Evolutionary conservation across 2,797 vertebrate genomes (phyloP), one percentile per base, ranked within the genome.

Genomic region (Amazona ochrocephala): DNA sequence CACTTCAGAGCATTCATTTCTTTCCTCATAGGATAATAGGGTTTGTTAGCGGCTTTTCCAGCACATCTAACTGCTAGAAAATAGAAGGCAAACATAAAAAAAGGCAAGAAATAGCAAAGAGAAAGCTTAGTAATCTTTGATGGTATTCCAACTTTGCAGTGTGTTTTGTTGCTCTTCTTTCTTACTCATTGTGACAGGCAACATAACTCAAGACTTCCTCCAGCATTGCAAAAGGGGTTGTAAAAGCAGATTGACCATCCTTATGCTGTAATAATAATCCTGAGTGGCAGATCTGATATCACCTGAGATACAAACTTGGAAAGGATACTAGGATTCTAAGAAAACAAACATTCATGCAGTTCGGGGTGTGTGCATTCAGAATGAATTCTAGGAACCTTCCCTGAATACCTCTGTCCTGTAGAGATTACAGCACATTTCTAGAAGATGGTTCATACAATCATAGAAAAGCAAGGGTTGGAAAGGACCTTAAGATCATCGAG

Each of bases 31-130:
- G 79, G 71, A 93, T 95, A 96, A 97, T 90, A 96, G 77, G 62
- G 64, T 61, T 93, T 97, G 97, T 92, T 39, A 97, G 96, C 94
- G 96, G 26, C 44, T 96, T 97, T 97, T 97, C 95, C 97, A 97
- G 97, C 97, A 93, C 96, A 96, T 91, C 92, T 94, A 81, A 82
- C 81, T 93, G 87, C 68, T 95, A 77, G 84, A 9, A 32, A 58
- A 94, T 96, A 94, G 74, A 93, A 84, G 64, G 90, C 93, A 96
- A 96, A 89, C 70, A 68, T 94, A 90, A 97, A 92, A 92, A 94
- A 91, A 77, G 73, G 83, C 75, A 50, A 78, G 26, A 93, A 72
- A 84, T 34, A 75, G 66, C 84, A 61, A 90, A 65, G 73, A 89
- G 92, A 85, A 89, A 94, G 72, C 44, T 73, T 11, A 82, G 70